Evolutionary conservation across 2,113 vertebrate species (phyloP), one percentile per base, ranked within the genome.

Genomic region (Elgaria multicarinata): DNA sequence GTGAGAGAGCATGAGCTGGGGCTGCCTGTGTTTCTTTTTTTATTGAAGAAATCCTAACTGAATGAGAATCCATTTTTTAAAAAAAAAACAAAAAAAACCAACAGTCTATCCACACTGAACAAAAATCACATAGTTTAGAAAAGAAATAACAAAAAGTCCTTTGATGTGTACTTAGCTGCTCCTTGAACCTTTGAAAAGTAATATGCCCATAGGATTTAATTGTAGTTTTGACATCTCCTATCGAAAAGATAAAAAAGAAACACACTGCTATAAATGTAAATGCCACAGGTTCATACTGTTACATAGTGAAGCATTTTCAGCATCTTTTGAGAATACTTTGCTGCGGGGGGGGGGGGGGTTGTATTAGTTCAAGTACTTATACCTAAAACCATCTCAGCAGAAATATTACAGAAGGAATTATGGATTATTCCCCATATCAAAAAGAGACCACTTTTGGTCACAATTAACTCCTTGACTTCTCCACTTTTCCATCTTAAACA

Each of bases 381-480:
- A 71, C 85, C 26, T 76, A 89, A 93, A 91, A 90, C 66, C 46
- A 82, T 36, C 16, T 91, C 42, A 78, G 39, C 53, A 89, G 39
- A 58, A 81, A 8, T 79, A 79, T 53, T 85, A 85, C 4, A 83
- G 55, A 93, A 75, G 50, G 3, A 89, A 87, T 80, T 80, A 71
- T 64, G 88, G 91, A 90, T 67, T 88, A 66, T 81, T 71, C 22
- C 14, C 55, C 28, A 83, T 42, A 12, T 53, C 24, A 28, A 72
- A 18, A 42, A 16, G 87, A 92, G 53, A 62, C 22, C 76, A 55
- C n/a, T 91, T 80, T 90, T 91, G 81, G 67, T 81, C 74, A 33
- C 42, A 69, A 28, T 62, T 89, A 87, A 82, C 26, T 85, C 13
- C 0, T 3, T 89, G 4, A 26, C 18, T 78, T 6, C 1, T 86